Evolutionary conservation across 2,888 invertebrate genomes (phyloP).

Genomic region (Sepioteuthis lessoniana): DNA sequence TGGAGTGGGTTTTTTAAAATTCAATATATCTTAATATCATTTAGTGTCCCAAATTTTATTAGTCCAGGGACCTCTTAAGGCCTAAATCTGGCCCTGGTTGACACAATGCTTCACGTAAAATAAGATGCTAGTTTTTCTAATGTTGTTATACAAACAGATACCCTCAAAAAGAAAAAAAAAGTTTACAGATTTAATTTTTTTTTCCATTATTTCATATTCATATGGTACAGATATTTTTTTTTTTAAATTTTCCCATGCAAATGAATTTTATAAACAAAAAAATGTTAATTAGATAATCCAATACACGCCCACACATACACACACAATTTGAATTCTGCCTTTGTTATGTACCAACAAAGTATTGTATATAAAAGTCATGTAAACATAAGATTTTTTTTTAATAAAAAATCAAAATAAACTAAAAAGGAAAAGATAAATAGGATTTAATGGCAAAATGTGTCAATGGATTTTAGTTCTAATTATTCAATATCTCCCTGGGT

Average conservation of each 20-base stretch:
- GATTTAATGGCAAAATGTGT: background rate
- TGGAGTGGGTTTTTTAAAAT: too few species aligned
- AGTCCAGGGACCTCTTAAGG: too few species aligned
- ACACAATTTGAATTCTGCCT: background rate
- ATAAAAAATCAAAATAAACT: background rate
- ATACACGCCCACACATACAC: background rate
- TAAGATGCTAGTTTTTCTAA: too few species aligned
- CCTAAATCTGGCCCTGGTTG: too few species aligned
- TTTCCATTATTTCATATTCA: background rate
- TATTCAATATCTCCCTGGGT: background rate
- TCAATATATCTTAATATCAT: too few species aligned
- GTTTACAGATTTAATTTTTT: background rate
- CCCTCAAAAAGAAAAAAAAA: slow-evolving; percentile 1
- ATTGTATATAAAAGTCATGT: background rate
- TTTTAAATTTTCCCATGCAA: background rate
- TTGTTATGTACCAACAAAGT: background rate
- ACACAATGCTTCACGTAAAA: too few species aligned
- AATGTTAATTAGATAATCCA: slow-evolving; percentile 15
- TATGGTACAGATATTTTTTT: background rate
- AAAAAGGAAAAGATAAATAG: background rate
- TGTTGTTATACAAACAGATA: background rate
- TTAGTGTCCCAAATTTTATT: too few species aligned
- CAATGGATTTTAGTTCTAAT: background rate
- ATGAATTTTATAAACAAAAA: background rate
- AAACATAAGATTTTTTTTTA: background rate